phyloP scores from a whole-genome alignment of 2,113 vertebrate species.

The Onychorhynchus coronatus region DNA sequence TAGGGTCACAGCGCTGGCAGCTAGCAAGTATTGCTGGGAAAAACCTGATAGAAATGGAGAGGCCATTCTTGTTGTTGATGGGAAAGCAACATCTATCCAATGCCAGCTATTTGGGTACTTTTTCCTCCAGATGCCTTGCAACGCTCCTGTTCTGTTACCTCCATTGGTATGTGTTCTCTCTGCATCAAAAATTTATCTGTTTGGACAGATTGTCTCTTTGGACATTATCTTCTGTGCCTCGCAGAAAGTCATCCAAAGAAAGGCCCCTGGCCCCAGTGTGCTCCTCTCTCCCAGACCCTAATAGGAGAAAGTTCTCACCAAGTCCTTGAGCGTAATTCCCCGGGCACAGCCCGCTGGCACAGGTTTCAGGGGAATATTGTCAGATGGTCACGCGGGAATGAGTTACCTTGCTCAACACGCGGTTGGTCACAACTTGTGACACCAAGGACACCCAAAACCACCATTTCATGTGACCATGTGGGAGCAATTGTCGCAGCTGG shows the following conservation, averaged over 20 bases:
- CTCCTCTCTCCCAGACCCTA: slow-evolving; percentile 38
- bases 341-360: neutral
- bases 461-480: neutral
- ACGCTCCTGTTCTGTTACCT: slow-evolving; percentile 5
- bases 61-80: slow-evolving; percentile 17
- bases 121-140: slow-evolving; percentile 54
- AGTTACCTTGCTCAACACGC: neutral
- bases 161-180: neutral
- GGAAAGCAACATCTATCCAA: slow-evolving; percentile 25
- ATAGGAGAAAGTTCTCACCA: slow-evolving; percentile 42
- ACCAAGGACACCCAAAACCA: neutral
- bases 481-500: neutral
- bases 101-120: slow-evolving; percentile 51
- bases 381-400: neutral
- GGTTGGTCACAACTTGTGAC: neutral
- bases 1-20: slow-evolving; percentile 23
- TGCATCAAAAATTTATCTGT: slow-evolving; percentile 5
- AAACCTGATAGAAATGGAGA: slow-evolving; percentile 46
- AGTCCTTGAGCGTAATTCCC: slow-evolving; percentile 37
- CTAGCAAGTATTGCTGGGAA: slow-evolving; percentile 36
- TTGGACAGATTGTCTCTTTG: neutral
- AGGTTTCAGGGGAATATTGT: neutral
- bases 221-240: neutral
- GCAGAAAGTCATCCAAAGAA: slow-evolving; percentile 35
- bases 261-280: neutral